Evolutionary conservation across 1,140 invertebrate genomes (phyloP), one percentile per base, ranked within the genome.

Genomic region (Venturia canescens): DNA sequence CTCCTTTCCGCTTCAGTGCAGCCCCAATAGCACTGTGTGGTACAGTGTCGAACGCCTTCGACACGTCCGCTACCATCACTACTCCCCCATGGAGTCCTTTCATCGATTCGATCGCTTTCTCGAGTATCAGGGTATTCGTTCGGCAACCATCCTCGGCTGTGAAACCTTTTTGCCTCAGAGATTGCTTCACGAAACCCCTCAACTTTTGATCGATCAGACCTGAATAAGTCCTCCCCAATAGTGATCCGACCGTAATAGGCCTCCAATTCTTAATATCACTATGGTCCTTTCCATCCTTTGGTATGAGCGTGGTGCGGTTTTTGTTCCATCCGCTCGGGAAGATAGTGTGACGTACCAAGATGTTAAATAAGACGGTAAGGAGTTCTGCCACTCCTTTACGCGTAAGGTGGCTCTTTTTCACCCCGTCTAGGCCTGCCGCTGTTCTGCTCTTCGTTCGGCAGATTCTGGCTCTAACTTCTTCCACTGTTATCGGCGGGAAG

Each of bases 291-390:
- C 83, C 83, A 1, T 79, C 80, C 60, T 88, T 87, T 15, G 83
- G 85, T 6, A 89, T 83, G 18, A 90, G 80, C 0, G 84, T 85
- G 0, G n/a, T n/a, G n/a, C n/a, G n/a, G n/a, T n/a, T n/a, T n/a
- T n/a, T n/a, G n/a, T n/a, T n/a, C n/a, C n/a, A 88, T 2, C 15
- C 69, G 0, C 27, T 50, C n/a, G 87, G 86, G n/a, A 78, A 74
- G 7, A 75, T 3, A 0, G 75, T 78, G 18, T 69, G 53, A 0
- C 82, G 2, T n/a, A 84, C 63, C n/a, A 83, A 2, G 0, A 83
- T 44, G 50, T 80, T 83, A 60, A 72, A 84, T 7, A 84, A 26
- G 7, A 74, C n/a, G 21, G 76, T 0, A 3, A 83, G 27, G 2
- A 74, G 7, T 21, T 71, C 50, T 0, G 15, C 15, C 9, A 63